Percentiles rank a stretch among this genome's conserved stretches.
Evolutionary conservation across 2,113 vertebrate genomes (phyloP).

Genomic region (Diadophis punctatus): DNA sequence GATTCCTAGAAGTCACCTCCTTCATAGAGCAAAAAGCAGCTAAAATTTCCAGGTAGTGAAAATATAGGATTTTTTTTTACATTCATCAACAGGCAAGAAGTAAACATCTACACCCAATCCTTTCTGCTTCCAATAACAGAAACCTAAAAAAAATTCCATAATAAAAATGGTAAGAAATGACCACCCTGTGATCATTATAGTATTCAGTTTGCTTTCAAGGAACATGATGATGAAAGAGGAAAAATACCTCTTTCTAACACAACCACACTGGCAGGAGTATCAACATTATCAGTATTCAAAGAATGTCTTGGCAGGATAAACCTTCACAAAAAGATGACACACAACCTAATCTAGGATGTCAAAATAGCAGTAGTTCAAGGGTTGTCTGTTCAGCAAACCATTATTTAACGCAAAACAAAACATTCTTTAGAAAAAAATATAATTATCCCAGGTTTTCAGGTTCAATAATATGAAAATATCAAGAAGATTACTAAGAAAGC

Average conservation of each 20-base stretch:
- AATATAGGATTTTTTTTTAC: slow-evolving; percentile 25
- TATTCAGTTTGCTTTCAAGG: slow-evolving; percentile 80
- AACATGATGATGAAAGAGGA: slow-evolving; percentile 78
- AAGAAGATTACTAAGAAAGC: neutral
- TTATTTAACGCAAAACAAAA: slow-evolving; percentile 62
- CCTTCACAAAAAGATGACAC: slow-evolving; percentile 76
- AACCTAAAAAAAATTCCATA: slow-evolving; percentile 65
- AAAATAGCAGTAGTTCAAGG: slow-evolving; percentile 72
- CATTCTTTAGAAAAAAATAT: neutral
- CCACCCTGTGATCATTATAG: slow-evolving; percentile 70
- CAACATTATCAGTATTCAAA: slow-evolving; percentile 77
- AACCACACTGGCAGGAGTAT: slow-evolving; percentile 77
- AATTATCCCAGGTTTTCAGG: neutral
- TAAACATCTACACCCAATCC: slow-evolving; percentile 40
- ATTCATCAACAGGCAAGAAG: slow-evolving; percentile 33
- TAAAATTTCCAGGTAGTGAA: neutral
- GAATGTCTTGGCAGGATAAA: slow-evolving; percentile 78
- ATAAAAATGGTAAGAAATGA: slow-evolving; percentile 68
- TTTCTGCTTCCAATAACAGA: slow-evolving; percentile 58
- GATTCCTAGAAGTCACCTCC: slow-evolving; percentile 16
- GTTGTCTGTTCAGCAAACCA: slow-evolving; percentile 63
- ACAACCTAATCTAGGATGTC: slow-evolving; percentile 75
- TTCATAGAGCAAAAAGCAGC: slow-evolving; percentile 4
- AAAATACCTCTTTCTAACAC: slow-evolving; percentile 79
- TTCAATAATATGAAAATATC: slow-evolving; percentile 17